Evolutionary conservation across 2,113 vertebrate species (phyloP), one percentile per base, ranked within the genome.

Genomic region (Lipophrys pholis): DNA sequence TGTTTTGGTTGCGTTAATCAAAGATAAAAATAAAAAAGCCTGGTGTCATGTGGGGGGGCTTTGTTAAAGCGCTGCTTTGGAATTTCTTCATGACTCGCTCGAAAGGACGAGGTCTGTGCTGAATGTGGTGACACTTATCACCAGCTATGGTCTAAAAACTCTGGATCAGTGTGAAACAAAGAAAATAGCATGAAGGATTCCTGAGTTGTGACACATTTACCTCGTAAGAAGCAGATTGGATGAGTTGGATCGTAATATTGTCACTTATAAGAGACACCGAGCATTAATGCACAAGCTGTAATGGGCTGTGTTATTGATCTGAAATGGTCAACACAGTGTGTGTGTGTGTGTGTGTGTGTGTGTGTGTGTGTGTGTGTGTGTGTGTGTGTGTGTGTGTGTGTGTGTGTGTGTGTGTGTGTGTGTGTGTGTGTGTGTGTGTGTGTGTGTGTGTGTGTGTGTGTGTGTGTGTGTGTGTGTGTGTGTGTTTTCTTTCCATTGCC

Each of bases 401-500:
- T 72, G 52, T 70, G 43, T 49, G n/a, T n/a, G n/a, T n/a, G n/a
- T n/a, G n/a, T n/a, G n/a, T n/a, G n/a, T n/a, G n/a, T n/a, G n/a
- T n/a, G n/a, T n/a, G n/a, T n/a, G n/a, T n/a, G n/a, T n/a, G n/a
- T n/a, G n/a, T n/a, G n/a, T n/a, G n/a, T n/a, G n/a, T n/a, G n/a
- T n/a, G n/a, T n/a, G n/a, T n/a, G n/a, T n/a, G n/a, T n/a, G n/a
- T 30, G 21, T 30, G 21, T 30, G 21, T 30, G 21, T 30, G 21
- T 17, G 11, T 51, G 64, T 76, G 56, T 41, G 58, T 40, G 56
- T 30, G 68, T 50, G 40, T 14, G 69, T 77, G 68, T 8, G 76
- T 72, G 52, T 70, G 43, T 49, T 86, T 67, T 66, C 54, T 17
- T 50, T 61, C 51, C 64, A 71, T 76, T 54, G 62, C 8, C 36